Base-by-base conservation (phyloP, 2,113 vertebrate species). In the Harpagus bidentatus region DNA sequence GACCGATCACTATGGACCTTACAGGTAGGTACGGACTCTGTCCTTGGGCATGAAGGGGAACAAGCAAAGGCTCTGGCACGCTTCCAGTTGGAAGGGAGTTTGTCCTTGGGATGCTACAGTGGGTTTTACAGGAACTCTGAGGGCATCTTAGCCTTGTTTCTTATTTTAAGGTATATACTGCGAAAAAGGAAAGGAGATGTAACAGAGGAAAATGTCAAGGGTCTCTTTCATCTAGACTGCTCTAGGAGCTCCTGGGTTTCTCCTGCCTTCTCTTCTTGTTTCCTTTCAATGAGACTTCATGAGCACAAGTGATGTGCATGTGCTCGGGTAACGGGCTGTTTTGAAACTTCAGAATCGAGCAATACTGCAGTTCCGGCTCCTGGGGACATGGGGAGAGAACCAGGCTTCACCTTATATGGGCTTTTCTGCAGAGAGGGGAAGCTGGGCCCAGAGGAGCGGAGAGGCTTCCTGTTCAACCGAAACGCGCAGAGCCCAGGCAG, bases 1-100 rank as follows among this genome's bases (percentile, higher is more conserved):
- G 97, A 93, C 98, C 98, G 0, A 98, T 99, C 90, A 98, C 98
- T 83, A 99, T 99, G 98, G 98, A 99, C 82, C 98, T 99, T 69
- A 98, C 98, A 62, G 98, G 98, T 99, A 97, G 72, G 98, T 86
- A 71, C 50, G 52, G 79, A 47, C 31, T 82, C 79, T 69, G 32
- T 43, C 40, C 43, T 70, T 96, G 28, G 36, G 52, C 48, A 43
- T 5, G 6, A 28, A 90, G 32, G 32, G 32, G 28, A 92, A 4
- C 19, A 66, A 88, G 20, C 50, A 71, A 88, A 84, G 31, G 20
- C n/a, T 18, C 45, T 62, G 52, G 36, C 10, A 36, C 26, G 29
- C 62, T 93, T 82, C 36, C 82, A 3, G 26, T 45, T 62, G 42
- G 65, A 61, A 78, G 29, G 38, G 42, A 72, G 6, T 80, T 97